A percentile compares a stretch with the other conserved stretches of the same genome.
Conservation (phyloP, 2,113 vertebrate genomes). For the Aythya baeri region DNA sequence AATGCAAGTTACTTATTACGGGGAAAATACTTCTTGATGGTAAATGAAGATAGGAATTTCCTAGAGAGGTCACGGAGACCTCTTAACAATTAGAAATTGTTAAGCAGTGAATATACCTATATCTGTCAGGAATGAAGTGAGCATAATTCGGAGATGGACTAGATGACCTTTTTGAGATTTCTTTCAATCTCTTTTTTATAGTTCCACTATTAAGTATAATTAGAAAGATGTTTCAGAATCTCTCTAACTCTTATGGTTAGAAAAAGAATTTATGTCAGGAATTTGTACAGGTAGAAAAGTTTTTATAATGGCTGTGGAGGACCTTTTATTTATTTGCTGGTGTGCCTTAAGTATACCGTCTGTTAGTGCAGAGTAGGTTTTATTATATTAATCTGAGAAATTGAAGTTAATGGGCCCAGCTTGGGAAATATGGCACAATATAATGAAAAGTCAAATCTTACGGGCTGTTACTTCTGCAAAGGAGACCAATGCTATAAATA, state of each 20-base stretch:
- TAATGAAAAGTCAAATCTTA: not conserved
- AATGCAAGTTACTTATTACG: conserved; percentile 48
- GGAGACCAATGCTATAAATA: not conserved
- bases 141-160: not conserved
- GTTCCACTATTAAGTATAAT: not conserved
- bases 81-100: conserved; percentile 1
- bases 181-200: not conserved
- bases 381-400: not conserved
- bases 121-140: not conserved
- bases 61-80: conserved; percentile 45
- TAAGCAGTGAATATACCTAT: conserved; percentile 38
- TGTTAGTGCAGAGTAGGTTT: not conserved
- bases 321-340: conserved; percentile 3
- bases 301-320: not conserved
- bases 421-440: not conserved
- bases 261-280: not conserved
- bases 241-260: not conserved
- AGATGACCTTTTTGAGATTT: conserved; percentile 10
- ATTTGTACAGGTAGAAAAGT: not conserved
- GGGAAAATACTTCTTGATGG: conserved; percentile 3
- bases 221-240: not conserved
- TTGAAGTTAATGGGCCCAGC: not conserved
- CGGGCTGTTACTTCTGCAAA: not conserved
- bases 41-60: conserved; percentile 62
- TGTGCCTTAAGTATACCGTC: not conserved